Percentiles rank a stretch among this genome's conserved stretches.
Conservation (phyloP, 2,113 vertebrate species). For the Dicrurus megarhynchus region DNA sequence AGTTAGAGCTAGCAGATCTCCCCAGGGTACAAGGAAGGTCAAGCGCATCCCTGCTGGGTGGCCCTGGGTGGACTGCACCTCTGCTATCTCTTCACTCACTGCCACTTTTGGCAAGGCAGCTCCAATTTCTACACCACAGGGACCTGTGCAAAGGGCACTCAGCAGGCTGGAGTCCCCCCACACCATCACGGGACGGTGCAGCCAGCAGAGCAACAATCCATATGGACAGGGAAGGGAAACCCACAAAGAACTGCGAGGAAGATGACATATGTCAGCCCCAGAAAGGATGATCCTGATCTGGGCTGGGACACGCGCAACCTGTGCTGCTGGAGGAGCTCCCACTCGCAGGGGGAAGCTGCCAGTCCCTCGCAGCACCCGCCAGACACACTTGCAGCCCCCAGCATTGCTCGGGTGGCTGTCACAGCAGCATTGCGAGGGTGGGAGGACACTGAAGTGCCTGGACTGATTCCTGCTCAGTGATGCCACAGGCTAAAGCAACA, state of each 20-base stretch:
- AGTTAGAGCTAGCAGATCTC: background rate
- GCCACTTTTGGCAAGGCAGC: background rate
- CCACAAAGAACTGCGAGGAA: background rate
- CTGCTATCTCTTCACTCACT: background rate
- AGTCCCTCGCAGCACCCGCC: fast-evolving
- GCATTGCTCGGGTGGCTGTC: background rate
- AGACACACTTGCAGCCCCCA: background rate
- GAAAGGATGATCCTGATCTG: background rate
- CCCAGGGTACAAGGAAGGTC: background rate
- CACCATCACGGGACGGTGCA: fast-evolving
- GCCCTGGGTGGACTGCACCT: too few relatives aligned
- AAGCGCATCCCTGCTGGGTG: background rate
- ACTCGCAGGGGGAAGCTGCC: fast-evolving
- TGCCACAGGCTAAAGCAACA: background rate
- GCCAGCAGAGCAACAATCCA: background rate
- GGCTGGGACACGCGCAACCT: fast-evolving
- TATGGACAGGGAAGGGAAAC: background rate
- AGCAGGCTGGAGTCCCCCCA: background rate
- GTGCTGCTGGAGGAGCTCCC: background rate
- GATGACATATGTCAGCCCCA: background rate
- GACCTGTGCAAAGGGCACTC: background rate
- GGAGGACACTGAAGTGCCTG: background rate
- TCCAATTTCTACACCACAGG: background rate
- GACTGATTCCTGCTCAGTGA: background rate
- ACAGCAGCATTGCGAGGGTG: fast-evolving